Percentiles rank a stretch among this genome's conserved stretches.
Evolutionary conservation across 37 sponge, comb jelly and placozoan species (phyloP).

Genomic region (Hexactinellida sp.): DNA sequence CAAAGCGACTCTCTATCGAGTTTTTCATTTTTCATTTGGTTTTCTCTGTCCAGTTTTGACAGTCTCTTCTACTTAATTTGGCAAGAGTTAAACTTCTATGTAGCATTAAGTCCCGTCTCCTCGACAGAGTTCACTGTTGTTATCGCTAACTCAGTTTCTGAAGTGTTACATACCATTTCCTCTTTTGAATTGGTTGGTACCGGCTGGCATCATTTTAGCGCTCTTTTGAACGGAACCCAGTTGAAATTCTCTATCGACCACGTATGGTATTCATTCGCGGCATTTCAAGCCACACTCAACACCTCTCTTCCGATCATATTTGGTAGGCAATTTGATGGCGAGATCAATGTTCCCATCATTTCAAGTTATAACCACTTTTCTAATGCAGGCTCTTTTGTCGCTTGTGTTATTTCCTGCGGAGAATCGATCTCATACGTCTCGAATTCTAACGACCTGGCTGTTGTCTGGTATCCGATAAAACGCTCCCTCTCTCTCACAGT

Average conservation of each 20-base stretch:
- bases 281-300: background rate
- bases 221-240: background rate
- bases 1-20: background rate
- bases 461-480: background rate
- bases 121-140: background rate
- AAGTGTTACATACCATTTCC: background rate
- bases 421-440: background rate
- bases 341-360: background rate
- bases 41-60: background rate
- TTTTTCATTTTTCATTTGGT: slow-evolving; percentile 14
- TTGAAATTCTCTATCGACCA: background rate
- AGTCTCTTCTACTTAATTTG: background rate
- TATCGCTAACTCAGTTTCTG: background rate
- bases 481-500: background rate
- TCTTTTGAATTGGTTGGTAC: background rate
- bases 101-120: background rate
- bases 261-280: background rate
- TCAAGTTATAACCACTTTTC: background rate
- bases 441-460: background rate
- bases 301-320: background rate
- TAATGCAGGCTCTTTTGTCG: background rate
- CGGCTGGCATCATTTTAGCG: background rate
- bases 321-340: background rate
- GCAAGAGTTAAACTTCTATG: background rate
- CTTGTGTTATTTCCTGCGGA: background rate